Base-by-base conservation (phyloP, 2,888 invertebrate species). In the Volucella inanis region DNA sequence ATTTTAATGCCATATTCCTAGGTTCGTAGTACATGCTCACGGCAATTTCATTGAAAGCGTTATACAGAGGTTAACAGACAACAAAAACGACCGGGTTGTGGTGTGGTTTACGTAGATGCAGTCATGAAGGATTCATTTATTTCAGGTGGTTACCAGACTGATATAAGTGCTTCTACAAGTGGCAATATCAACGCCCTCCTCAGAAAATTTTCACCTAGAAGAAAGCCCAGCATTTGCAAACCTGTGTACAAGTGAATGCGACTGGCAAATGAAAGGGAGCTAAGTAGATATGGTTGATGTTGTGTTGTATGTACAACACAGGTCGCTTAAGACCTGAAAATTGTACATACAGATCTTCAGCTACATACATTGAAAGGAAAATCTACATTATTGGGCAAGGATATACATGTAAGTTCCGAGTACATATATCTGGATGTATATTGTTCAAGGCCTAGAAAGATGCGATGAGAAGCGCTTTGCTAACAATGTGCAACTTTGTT, bases 1-100 rank as follows among this genome's bases (percentile, higher is more conserved):
- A 70, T 70, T 80, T 84, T 70, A 75, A 84, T 49, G 70, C 59
- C 75, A 75, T 84, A 79, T 79, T 80, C 71, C 74, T 64, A 70
- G 59, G 78, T 52, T 55, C 67, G 15, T 31, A 31, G 31, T 72
- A 62, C 65, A 77, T n/a, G 65, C 22, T 49, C 62, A 43, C 18
- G 50, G 52, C 54, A 67, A 72, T 61, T 10, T 61, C 74, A 74
- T 72, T 54, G 65, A 64, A 62, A 64, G 50, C 45, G 49, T 71
- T 72, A 52, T 65, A 15, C 6, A 54, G 45, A 50, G 9, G 18
- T 68, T 61, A 54, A 68, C 54, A 15, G 10, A 15, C 50, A 47
- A 74, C 67, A 67, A 52, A 72, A 50, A 1, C 12, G 6, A 38
- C 22, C 8, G 11, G 4, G 2, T 18, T 15, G 43, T 14, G 49